These are phyloP conservation scores for Corythornis madagascariensis DNA, from an alignment of 2,113 vertebrate genomes.

Conservation along the genomic window DNA sequence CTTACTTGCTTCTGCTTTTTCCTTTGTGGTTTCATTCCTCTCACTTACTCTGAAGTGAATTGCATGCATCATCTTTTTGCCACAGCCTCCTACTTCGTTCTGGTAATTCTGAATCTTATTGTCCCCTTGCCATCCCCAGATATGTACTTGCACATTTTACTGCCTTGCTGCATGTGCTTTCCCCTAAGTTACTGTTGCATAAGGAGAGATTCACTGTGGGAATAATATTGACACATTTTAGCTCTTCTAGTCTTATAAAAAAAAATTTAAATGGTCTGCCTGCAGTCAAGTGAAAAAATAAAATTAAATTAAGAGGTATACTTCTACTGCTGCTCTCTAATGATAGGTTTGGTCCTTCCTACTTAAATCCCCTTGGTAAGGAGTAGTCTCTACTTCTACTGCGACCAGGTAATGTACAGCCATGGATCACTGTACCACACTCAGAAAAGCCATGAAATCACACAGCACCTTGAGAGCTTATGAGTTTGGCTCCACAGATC, in stretches of 20 bases:
- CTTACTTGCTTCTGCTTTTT: not conserved
- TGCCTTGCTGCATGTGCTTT: conserved; percentile 2
- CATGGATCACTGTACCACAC: not conserved
- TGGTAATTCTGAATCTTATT: conserved; percentile 34
- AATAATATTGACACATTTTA: not conserved
- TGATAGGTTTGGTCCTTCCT: not conserved
- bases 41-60: not conserved
- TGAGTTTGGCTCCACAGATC: not conserved
- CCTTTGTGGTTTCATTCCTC: conserved; percentile 28
- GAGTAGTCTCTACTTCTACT: not conserved
- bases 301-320: not conserved
- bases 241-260: not conserved
- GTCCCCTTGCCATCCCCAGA: not conserved
- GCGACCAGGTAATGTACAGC: not conserved
- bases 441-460: not conserved
- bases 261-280: not conserved
- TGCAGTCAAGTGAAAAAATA: not conserved
- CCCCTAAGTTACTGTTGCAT: not conserved
- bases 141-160: conserved; percentile 18
- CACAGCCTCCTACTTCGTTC: conserved; percentile 7
- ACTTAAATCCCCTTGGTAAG: not conserved
- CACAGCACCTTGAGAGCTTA: not conserved
- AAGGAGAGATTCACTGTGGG: not conserved
- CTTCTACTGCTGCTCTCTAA: not conserved
- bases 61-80: conserved; percentile 8